These are phyloP conservation scores for Mayetiola destructor DNA, from an alignment of 2,888 invertebrate species.

Conservation along the genomic window DNA sequence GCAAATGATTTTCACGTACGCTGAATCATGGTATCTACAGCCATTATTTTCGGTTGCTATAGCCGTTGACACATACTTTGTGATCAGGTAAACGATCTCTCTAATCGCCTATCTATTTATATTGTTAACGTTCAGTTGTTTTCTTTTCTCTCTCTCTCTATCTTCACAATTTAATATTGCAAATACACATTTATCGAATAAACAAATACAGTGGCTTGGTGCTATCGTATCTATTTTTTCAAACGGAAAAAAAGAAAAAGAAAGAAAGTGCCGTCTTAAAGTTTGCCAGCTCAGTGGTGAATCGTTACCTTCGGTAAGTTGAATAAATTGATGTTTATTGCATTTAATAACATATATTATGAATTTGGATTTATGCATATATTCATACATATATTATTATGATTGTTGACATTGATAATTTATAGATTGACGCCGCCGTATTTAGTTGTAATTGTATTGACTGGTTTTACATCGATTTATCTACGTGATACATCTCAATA, in stretches of 20 bases:
- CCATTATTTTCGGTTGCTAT: slow-evolving; percentile 34
- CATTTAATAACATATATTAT: background rate
- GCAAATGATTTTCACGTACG: slow-evolving; percentile 27
- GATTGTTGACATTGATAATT: background rate
- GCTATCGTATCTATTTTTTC: slow-evolving; percentile 20
- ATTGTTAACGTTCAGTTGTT: background rate
- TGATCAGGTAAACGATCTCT: slow-evolving; percentile 28
- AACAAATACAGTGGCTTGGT: slow-evolving; percentile 18
- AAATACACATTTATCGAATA: background rate
- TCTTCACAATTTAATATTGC: no score
- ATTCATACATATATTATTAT: background rate
- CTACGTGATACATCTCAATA: slow-evolving; percentile 31
- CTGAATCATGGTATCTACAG: slow-evolving; percentile 30
- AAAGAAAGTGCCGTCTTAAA: slow-evolving; percentile 16
- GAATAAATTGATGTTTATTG: background rate
- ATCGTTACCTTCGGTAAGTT: slow-evolving; percentile 31
- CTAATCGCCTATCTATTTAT: background rate
- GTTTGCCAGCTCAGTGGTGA: slow-evolving; percentile 22
- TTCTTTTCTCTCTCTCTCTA: background rate
- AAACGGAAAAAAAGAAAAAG: slow-evolving; percentile 18
- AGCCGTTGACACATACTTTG: slow-evolving; percentile 38
- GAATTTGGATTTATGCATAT: slow-evolving; percentile 2
- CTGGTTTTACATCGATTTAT: slow-evolving; percentile 31
- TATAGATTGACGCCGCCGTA: slow-evolving; percentile 37
- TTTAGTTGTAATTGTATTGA: slow-evolving; percentile 32